Evolutionary conservation across 2,113 vertebrate species (phyloP).

Genomic region (Corythoichthys haematopterus): DNA sequence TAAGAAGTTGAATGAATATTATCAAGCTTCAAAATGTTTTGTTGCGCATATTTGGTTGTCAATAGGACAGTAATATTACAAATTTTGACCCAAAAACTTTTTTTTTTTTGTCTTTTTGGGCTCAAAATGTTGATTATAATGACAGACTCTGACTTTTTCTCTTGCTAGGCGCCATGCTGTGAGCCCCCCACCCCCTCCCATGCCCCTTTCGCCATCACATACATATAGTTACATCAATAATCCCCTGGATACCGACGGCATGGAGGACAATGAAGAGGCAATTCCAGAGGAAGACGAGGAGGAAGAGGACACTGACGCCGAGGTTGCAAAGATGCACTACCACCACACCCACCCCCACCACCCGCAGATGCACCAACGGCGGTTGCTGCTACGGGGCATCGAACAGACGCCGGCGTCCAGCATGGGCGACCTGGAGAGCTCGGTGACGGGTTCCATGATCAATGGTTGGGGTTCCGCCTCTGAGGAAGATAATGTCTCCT

Average conservation of each 20-base stretch:
- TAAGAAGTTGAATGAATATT: too few relatives aligned
- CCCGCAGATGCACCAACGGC: slow-evolving; percentile 70
- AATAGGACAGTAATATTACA: too few relatives aligned
- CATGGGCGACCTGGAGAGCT: slow-evolving; percentile 94
- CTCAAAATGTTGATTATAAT: too few relatives aligned
- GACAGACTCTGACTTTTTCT: neutral
- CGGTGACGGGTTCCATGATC: slow-evolving; percentile 98
- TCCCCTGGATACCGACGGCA: slow-evolving; percentile 89
- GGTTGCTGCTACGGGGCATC: slow-evolving; percentile 86
- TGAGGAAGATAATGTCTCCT: slow-evolving; percentile 94
- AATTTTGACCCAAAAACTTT: too few relatives aligned
- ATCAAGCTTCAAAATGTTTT: too few relatives aligned
- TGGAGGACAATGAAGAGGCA: slow-evolving; percentile 77
- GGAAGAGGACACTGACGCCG: slow-evolving; percentile 82
- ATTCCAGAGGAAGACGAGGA: slow-evolving; percentile 70
- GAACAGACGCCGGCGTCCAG: slow-evolving; percentile 97
- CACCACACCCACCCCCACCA: slow-evolving; percentile 65
- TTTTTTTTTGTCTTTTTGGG: too few relatives aligned
- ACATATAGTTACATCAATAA: slow-evolving; percentile 95
- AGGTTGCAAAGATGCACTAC: slow-evolving; percentile 88
- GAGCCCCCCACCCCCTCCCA: slow-evolving; percentile 88
- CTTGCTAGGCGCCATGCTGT: slow-evolving; percentile 80
- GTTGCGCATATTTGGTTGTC: too few relatives aligned
- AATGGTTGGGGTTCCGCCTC: slow-evolving; percentile 98
- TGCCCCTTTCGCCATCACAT: slow-evolving; percentile 89